phyloP scores from a whole-genome alignment of 2,113 vertebrate genomes.

The Lanius ludovicianus region DNA sequence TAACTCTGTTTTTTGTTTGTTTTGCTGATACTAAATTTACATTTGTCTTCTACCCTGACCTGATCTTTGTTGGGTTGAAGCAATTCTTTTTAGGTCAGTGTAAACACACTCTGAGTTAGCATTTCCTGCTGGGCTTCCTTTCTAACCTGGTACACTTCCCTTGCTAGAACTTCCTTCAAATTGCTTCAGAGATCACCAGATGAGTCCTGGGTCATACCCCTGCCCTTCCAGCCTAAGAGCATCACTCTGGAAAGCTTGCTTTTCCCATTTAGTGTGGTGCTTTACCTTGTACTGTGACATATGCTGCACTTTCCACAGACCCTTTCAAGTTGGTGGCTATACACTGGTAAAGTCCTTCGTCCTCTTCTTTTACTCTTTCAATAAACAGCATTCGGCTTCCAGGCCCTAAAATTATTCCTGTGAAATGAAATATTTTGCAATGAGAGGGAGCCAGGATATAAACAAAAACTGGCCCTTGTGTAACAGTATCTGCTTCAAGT shows the following conservation, averaged over 20 bases:
- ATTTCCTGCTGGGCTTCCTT: constrained; percentile 65
- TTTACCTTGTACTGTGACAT: constrained; percentile 89
- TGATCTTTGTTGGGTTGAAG: constrained; percentile 34
- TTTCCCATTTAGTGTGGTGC: not conserved
- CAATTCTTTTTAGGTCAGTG: constrained; percentile 51
- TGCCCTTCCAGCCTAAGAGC: not conserved
- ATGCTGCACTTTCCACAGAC: constrained; percentile 83
- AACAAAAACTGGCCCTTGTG: constrained; percentile 43
- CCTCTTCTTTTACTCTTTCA: constrained; percentile 87
- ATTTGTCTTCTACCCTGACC: constrained; percentile 48
- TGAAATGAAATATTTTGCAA: constrained; percentile 62
- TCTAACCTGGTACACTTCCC: constrained; percentile 48
- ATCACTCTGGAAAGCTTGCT: not conserved
- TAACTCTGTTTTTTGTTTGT: constrained; percentile 20
- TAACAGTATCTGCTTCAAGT: constrained; percentile 43
- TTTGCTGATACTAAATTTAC: constrained; percentile 45
- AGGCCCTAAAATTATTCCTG: constrained; percentile 87
- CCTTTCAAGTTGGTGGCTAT: constrained; percentile 88
- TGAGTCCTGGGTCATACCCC: not conserved
- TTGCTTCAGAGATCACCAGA: not conserved
- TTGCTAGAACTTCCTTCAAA: not conserved
- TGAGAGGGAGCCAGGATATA: constrained; percentile 52
- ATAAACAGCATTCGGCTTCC: constrained; percentile 87
- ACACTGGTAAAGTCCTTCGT: constrained; percentile 90
- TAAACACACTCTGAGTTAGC: constrained; percentile 31